These are phyloP conservation scores for Lasioglossum albipes DNA, from an alignment of 1,140 invertebrate genomes.

Conservation along the genomic window DNA sequence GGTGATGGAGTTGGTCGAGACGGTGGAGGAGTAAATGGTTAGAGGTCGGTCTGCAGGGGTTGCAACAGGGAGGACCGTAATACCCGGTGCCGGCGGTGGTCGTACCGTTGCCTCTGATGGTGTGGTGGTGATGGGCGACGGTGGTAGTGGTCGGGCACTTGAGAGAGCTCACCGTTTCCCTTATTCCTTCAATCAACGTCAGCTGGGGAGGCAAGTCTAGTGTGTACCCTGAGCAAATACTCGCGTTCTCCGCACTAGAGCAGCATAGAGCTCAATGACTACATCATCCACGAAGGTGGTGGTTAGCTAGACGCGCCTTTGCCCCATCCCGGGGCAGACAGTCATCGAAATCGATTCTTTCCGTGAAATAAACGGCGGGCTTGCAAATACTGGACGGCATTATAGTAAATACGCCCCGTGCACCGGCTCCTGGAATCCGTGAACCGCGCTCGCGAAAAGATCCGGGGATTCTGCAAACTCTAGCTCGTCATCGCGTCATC, in stretches of 20 bases:
- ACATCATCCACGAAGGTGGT: conserved; percentile 74
- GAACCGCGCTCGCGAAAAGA: not conserved
- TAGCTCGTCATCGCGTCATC: not conserved
- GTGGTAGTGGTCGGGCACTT: conserved; percentile 57
- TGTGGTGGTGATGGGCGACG: conserved; percentile 37
- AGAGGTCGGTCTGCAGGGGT: conserved; percentile 61
- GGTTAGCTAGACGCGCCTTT: conserved; percentile 70
- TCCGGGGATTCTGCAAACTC: not conserved
- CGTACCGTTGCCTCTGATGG: conserved; percentile 27
- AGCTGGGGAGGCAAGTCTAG: conserved; percentile 78
- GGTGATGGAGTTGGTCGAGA: conserved; percentile 65
- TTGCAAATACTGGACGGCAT: conserved; percentile 36
- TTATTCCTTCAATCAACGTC: conserved; percentile 81
- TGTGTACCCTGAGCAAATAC: conserved; percentile 79
- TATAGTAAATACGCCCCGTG: conserved; percentile 37
- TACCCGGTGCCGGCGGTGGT: conserved; percentile 40
- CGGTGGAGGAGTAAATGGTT: conserved; percentile 53
- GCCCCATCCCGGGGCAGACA: conserved; percentile 58
- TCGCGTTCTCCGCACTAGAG: conserved; percentile 74
- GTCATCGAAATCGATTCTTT: conserved; percentile 67
- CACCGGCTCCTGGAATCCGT: not conserved
- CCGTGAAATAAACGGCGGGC: conserved; percentile 47
- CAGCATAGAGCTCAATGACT: conserved; percentile 78
- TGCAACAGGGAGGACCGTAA: conserved; percentile 59
- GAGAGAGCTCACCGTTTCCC: conserved; percentile 77